These are phyloP conservation scores for Ardeotis arabs DNA, from an alignment of 2,113 vertebrate genomes.

Conservation along the genomic window DNA sequence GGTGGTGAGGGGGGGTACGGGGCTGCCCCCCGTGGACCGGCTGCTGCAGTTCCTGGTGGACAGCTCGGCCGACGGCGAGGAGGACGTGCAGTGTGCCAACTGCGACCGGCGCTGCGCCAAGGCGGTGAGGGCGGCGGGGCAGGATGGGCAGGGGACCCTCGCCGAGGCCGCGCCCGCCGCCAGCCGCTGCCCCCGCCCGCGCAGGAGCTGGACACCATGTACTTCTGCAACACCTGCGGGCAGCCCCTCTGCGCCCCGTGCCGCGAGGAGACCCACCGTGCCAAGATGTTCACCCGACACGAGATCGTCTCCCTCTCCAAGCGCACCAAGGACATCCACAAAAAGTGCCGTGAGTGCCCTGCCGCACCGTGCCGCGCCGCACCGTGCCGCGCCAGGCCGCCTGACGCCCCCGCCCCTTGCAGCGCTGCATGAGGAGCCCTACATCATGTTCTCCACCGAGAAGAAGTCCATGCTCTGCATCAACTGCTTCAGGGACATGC, in stretches of 20 bases:
- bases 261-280: constrained; percentile 89
- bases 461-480: constrained; percentile 96
- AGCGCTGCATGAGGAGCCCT: constrained; percentile 92
- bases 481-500: constrained; percentile 96
- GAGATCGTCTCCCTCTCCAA: constrained; percentile 92
- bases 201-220: constrained; percentile 87
- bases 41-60: constrained; percentile 93
- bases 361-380: fast-evolving
- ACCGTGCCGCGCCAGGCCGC: not conserved
- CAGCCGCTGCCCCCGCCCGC: not conserved
- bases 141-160: fast-evolving
- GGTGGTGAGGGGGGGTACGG: constrained; percentile 82
- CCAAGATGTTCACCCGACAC: constrained; percentile 90
- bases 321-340: constrained; percentile 89
- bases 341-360: constrained; percentile 84
- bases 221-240: constrained; percentile 92
- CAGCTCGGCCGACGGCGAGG: constrained; percentile 81
- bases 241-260: constrained; percentile 90
- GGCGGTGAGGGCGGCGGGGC: not conserved
- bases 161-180: fast-evolving
- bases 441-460: constrained; percentile 94
- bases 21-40: constrained; percentile 86
- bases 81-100: constrained; percentile 88
- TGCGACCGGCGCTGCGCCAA: constrained; percentile 79
- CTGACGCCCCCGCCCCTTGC: not conserved